Evolutionary conservation across 1,140 invertebrate species (phyloP).

Genomic region (Pachyrhynchus sulphureomaculatus): DNA sequence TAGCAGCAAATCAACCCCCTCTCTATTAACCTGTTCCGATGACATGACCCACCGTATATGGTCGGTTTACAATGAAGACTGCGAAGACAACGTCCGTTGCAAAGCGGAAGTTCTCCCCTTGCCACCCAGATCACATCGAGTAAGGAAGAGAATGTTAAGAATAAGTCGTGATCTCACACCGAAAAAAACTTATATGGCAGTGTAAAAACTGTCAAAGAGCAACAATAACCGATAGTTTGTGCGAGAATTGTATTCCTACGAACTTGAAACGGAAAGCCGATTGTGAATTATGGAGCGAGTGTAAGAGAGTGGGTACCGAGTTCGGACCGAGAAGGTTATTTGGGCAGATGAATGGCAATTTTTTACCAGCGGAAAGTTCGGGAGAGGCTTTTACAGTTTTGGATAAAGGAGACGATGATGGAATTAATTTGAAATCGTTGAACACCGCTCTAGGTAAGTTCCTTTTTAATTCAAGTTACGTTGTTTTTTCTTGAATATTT

Average conservation of each 20-base stretch:
- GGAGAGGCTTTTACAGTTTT: constrained; percentile 12
- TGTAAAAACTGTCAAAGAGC: constrained; percentile 34
- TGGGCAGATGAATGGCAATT: constrained; percentile 23
- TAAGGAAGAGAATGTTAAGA: background rate
- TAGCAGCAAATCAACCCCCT: constrained; percentile 50
- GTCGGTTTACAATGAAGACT: constrained; percentile 62
- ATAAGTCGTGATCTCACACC: background rate
- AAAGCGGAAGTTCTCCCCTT: constrained; percentile 55
- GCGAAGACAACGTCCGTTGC: constrained; percentile 56
- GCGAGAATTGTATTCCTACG: constrained; percentile 35
- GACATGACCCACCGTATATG: constrained; percentile 77
- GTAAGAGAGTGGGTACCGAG: constrained; percentile 29
- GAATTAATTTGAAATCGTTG: constrained; percentile 19
- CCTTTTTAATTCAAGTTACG: too few species aligned
- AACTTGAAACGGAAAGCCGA: constrained; percentile 29
- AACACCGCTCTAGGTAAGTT: constrained; percentile 23
- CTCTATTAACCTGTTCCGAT: constrained; percentile 78
- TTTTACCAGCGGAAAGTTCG: constrained; percentile 1
- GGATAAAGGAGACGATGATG: constrained; percentile 8
- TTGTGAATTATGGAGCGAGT: constrained; percentile 23
- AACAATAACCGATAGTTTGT: constrained; percentile 25
- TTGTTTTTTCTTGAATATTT: background rate
- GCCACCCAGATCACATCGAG: background rate
- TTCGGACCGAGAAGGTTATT: constrained; percentile 37
- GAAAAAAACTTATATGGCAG: constrained; percentile 32